Evolutionary conservation across 2,888 invertebrate genomes (phyloP).

Genomic region (Rotaria socialis): DNA sequence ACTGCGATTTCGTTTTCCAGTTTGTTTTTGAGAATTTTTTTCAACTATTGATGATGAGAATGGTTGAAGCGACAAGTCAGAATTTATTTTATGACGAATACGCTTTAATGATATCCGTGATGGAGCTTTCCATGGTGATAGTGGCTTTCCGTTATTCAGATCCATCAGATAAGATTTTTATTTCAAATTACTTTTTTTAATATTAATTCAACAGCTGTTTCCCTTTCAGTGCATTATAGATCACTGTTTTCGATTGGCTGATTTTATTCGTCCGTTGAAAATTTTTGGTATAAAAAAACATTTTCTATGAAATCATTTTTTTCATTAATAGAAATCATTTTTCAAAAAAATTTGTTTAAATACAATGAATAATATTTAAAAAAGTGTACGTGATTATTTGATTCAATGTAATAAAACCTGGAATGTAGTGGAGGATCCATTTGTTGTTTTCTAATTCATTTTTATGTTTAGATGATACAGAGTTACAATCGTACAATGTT

Average conservation of each 20-base stretch:
- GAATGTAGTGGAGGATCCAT: not conserved
- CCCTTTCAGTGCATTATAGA: not conserved
- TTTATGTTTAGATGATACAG: not conserved
- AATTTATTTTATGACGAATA: slow-evolving; percentile 2
- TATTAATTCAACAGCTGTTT: too few species aligned
- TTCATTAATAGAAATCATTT: too few species aligned
- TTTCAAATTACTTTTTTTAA: too few species aligned
- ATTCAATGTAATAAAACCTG: not conserved
- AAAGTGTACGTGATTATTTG: not conserved
- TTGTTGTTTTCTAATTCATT: slow-evolving; percentile 7
- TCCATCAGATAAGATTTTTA: not conserved
- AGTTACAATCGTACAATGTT: not conserved
- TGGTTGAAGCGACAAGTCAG: not conserved
- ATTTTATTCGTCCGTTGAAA: not conserved
- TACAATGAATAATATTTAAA: too few species aligned
- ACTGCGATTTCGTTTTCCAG: not conserved
- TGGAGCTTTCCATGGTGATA: slow-evolving; percentile 34
- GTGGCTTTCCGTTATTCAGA: not conserved
- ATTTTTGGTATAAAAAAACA: not conserved
- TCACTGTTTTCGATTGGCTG: not conserved
- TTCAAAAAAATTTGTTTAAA: too few species aligned
- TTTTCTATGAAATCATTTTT: too few species aligned
- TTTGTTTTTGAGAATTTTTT: not conserved
- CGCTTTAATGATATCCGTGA: slow-evolving; percentile 15
- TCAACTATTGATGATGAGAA: not conserved